A percentile compares a stretch with the other conserved stretches of the same genome.
Conservation (phyloP, 2,888 invertebrate genomes). For the Torymus auratus region DNA sequence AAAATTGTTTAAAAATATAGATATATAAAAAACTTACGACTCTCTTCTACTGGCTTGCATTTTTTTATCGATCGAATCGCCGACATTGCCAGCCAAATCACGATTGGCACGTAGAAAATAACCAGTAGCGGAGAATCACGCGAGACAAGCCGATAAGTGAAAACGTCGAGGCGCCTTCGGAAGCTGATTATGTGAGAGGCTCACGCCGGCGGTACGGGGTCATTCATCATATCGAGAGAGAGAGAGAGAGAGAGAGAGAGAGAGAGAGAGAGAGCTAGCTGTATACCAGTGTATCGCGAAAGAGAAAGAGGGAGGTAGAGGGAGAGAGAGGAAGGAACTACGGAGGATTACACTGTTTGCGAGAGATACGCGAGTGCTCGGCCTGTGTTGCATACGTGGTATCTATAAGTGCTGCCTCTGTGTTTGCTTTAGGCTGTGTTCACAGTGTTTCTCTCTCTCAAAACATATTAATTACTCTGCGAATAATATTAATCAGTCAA, state of each 20-base stretch:
- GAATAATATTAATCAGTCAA: too few relatives aligned
- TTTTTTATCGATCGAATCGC: too few relatives aligned
- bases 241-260: neutral
- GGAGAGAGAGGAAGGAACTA: conserved; percentile 1
- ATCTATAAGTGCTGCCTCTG: neutral
- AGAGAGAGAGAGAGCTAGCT: neutral
- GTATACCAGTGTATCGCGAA: conserved; percentile 1
- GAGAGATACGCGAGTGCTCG: too few relatives aligned
- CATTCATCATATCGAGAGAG: conserved; percentile 27
- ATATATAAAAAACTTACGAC: too few relatives aligned
- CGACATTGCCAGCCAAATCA: too few relatives aligned
- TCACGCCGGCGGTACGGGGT: neutral
- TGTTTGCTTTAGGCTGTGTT: neutral
- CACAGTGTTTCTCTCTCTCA: neutral
- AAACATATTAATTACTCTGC: too few relatives aligned
- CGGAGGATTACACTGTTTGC: neutral
- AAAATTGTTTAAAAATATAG: too few relatives aligned
- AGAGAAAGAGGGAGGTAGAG: neutral
- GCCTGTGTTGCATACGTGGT: neutral
- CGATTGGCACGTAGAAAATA: too few relatives aligned
- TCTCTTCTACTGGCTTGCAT: too few relatives aligned
- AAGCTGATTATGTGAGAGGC: conserved; percentile 28
- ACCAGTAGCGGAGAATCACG: neutral
- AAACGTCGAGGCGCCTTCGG: conserved; percentile 9
- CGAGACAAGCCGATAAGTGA: conserved; percentile 9